Conservation (phyloP, 1,140 invertebrate species). For the Phenacoccus solenopsis region DNA sequence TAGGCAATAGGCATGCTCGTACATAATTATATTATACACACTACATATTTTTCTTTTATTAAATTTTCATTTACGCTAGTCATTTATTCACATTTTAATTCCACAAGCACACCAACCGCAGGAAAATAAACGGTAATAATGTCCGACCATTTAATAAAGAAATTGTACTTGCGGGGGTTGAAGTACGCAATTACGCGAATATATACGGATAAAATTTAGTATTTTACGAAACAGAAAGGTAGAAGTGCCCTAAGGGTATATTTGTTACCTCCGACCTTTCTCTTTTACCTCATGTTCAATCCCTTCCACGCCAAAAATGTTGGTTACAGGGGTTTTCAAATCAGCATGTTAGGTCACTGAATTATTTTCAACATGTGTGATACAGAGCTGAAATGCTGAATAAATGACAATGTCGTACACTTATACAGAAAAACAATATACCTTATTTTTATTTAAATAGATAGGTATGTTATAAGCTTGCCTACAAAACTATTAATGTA, state of each 20-base stretch:
- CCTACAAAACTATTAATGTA: too few species aligned
- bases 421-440: too few species aligned
- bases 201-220: background rate
- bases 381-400: too few species aligned
- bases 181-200: background rate
- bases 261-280: constrained; percentile 1
- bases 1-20: too few species aligned
- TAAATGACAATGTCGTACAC: too few species aligned
- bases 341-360: too few species aligned
- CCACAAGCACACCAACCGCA: background rate
- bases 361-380: too few species aligned
- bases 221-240: background rate
- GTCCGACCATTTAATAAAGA: background rate
- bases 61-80: background rate
- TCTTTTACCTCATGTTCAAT: background rate
- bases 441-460: too few species aligned
- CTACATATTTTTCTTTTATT: too few species aligned
- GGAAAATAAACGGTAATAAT: background rate
- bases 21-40: too few species aligned
- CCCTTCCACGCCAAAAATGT: background rate
- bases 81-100: background rate
- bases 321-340: background rate
- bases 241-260: constrained; percentile 1
- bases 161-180: background rate
- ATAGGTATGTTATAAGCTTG: too few species aligned